phyloP scores from a whole-genome alignment of 1,140 invertebrate genomes.

The Panulirus ornatus region DNA sequence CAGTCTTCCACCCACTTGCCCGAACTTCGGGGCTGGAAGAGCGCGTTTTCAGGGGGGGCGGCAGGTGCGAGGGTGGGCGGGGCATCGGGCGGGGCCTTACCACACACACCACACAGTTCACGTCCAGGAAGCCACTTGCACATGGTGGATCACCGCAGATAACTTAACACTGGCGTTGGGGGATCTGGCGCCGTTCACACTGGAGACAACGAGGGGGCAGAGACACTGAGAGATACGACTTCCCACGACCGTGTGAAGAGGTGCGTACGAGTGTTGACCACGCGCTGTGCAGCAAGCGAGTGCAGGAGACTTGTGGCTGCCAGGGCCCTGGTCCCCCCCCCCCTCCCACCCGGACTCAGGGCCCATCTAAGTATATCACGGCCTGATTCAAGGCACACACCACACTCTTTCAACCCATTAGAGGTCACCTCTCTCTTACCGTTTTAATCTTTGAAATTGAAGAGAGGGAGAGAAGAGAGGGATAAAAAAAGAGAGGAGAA shows the following conservation, averaged over 20 bases:
- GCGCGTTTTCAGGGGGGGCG: not conserved
- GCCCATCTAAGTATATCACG: not conserved
- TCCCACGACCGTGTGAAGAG: not conserved
- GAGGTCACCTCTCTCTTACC: too few species aligned
- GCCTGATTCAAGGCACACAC: not conserved
- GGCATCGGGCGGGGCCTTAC: conserved; percentile 4
- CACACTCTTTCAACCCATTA: too few species aligned
- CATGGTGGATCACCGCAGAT: not conserved
- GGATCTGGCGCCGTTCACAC: too few species aligned
- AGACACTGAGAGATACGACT: too few species aligned
- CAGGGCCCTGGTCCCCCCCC: too few species aligned
- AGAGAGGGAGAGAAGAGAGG: too few species aligned
- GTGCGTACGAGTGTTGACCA: not conserved
- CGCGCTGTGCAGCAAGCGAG: not conserved
- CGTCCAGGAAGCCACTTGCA: conserved; percentile 32
- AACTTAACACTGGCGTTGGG: too few species aligned
- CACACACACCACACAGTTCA: conserved; percentile 33
- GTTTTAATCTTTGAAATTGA: too few species aligned
- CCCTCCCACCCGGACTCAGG: not conserved
- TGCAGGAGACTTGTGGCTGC: too few species aligned
- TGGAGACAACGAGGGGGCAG: too few species aligned
- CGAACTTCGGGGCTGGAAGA: too few species aligned
- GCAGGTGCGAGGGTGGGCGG: not conserved
- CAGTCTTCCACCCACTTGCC: not conserved
- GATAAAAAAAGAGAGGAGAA: too few species aligned